Evolutionary conservation across 2,113 vertebrate species (phyloP), one percentile per base, ranked within the genome.

Genomic region (Melanocharis versteri): DNA sequence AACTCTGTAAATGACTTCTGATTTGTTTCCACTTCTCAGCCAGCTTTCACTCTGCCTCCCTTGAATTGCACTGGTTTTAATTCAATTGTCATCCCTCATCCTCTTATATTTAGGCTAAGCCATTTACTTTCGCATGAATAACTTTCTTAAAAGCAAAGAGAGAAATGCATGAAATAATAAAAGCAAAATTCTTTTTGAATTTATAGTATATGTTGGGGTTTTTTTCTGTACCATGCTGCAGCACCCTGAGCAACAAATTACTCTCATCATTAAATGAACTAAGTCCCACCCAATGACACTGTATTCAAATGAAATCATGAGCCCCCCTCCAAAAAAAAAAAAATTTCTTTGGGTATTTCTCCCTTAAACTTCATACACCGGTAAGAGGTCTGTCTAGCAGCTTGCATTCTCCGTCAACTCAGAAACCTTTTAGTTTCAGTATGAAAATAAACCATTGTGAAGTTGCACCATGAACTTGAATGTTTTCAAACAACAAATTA

Each of bases 301-400:
- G 3, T 54, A 31, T 62, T 60, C 7, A 56, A 80, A 56, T 7
- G 14, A 91, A 89, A 79, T 53, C 24, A 31, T 27, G 22, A 20
- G 3, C 20, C 4, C 3, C 5, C 5, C 5, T 5, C 2, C 3
- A 4, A 18, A n/a, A 48, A 33, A 24, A 28, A 37, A 69, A 31
- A 69, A 33, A 56, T 27, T 51, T 77, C 8, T 86, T 68, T 28
- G 23, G 3, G 1, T 15, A 37, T 66, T 82, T 35, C 8, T 73
- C 13, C 7, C 6, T 70, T 66, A 57, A 78, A 50, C 8, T 87
- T 93, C 9, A 16, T 21, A 31, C 28, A 31, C 10, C 31, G 13
- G 6, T 71, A 64, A 80, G 26, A 80, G 11, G 6, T 68, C 35
- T 81, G 17, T 45, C 23, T 45, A 56, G 8, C 3, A 2, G 10